Percentiles rank a stretch among this genome's conserved stretches.
phyloP scores from a whole-genome alignment of 2,113 vertebrate genomes.

The Forbesichthys papilliferus region DNA sequence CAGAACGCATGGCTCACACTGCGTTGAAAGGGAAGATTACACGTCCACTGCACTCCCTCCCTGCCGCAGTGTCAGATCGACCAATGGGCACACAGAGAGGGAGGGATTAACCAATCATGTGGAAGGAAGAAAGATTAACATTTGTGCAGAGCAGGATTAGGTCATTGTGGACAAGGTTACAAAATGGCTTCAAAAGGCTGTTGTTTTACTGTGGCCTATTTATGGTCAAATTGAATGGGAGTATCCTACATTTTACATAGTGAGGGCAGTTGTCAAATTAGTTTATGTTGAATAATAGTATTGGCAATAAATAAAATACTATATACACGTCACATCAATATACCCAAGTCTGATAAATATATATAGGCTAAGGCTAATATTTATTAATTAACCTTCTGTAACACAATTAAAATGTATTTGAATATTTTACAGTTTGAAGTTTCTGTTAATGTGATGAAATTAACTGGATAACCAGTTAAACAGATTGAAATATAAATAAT shows the following conservation, averaged over 20 bases:
- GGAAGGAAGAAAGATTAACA: slow-evolving; percentile 67
- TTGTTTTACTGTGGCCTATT: not conserved
- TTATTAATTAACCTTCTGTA: no score
- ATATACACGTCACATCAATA: no score
- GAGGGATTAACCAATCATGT: slow-evolving; percentile 75
- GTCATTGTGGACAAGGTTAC: slow-evolving; percentile 39
- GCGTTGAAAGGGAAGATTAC: slow-evolving; percentile 62
- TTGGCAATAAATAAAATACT: no score
- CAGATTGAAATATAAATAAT: not conserved
- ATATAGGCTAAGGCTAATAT: no score
- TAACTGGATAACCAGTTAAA: no score
- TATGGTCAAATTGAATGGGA: not conserved
- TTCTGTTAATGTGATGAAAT: no score
- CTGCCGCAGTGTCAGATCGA: slow-evolving; percentile 37
- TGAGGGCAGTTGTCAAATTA: not conserved
- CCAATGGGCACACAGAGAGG: slow-evolving; percentile 57
- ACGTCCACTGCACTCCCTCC: slow-evolving; percentile 46
- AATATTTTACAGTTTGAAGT: no score
- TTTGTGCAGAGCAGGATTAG: slow-evolving; percentile 67
- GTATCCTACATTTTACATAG: not conserved
- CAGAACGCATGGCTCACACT: slow-evolving; percentile 69
- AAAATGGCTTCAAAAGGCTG: slow-evolving; percentile 57
- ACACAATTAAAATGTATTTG: no score
- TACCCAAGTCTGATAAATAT: no score
- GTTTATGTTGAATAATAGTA: not conserved